Evolutionary conservation across 2,113 vertebrate genomes (phyloP).

Genomic region (Athene cunicularia): DNA sequence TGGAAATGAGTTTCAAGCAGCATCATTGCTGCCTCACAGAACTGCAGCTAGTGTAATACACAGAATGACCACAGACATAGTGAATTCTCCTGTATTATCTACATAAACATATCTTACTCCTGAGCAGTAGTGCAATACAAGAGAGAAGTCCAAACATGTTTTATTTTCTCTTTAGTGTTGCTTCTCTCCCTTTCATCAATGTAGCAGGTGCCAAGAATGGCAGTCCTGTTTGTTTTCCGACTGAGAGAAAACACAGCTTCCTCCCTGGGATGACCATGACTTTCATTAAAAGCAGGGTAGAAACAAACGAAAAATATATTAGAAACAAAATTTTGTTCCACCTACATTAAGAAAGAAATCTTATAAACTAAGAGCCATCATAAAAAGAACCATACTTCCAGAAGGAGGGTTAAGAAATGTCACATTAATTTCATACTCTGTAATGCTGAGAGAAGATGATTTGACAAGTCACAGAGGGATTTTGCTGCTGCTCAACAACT

Average conservation of each 20-base stretch:
- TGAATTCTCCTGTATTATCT: neutral
- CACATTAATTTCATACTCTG: neutral
- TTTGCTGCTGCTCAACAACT: neutral
- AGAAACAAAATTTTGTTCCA: neutral
- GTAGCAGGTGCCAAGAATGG: neutral
- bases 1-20: neutral
- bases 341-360: neutral
- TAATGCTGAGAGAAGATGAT: neutral
- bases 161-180: neutral
- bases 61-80: neutral
- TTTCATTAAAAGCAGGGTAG: neutral
- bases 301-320: neutral
- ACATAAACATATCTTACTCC: neutral
- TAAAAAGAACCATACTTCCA: neutral
- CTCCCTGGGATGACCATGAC: neutral
- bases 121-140: neutral
- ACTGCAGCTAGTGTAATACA: neutral
- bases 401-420: neutral
- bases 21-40: neutral
- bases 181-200: neutral
- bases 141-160: neutral
- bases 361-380: neutral
- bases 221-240: neutral
- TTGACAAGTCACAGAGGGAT: neutral
- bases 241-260: neutral